Evolutionary conservation across 2,888 invertebrate genomes (phyloP).

Genomic region (Adineta ricciae): DNA sequence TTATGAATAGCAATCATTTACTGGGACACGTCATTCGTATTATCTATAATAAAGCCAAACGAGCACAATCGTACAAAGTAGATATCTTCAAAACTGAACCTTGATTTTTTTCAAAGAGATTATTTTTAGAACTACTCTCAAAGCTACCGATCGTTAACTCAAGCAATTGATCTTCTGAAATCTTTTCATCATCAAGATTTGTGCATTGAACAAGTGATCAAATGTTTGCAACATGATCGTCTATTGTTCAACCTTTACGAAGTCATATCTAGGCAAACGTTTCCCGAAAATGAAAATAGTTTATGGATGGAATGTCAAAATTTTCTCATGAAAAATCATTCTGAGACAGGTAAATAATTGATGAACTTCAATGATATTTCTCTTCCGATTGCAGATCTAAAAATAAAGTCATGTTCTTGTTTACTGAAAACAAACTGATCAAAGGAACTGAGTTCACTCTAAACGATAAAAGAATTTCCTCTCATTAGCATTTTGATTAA

Average conservation of each 20-base stretch:
- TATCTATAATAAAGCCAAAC: not conserved
- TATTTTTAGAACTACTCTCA: not conserved
- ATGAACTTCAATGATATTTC: too few relatives aligned
- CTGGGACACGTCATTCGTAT: not conserved
- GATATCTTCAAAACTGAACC: too few relatives aligned
- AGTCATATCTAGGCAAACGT: not conserved
- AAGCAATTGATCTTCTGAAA: not conserved
- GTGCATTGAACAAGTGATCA: not conserved
- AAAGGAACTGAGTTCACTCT: not conserved
- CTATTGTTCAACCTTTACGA: not conserved
- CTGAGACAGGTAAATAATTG: not conserved
- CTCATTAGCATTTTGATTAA: not conserved
- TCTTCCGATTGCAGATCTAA: too few relatives aligned
- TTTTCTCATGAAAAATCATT: not conserved
- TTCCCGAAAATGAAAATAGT: not conserved
- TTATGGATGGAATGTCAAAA: conserved; percentile 6
- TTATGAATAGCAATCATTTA: conserved; percentile 10
- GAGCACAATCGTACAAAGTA: not conserved
- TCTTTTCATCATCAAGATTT: not conserved
- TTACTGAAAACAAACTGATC: too few relatives aligned
- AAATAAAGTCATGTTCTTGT: too few relatives aligned
- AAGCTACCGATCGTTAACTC: not conserved
- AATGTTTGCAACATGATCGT: not conserved
- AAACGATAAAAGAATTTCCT: not conserved
- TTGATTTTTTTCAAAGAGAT: too few relatives aligned